Evolutionary conservation across 2,797 vertebrate species (phyloP).

Genomic region (Emydoidea blandingii): DNA sequence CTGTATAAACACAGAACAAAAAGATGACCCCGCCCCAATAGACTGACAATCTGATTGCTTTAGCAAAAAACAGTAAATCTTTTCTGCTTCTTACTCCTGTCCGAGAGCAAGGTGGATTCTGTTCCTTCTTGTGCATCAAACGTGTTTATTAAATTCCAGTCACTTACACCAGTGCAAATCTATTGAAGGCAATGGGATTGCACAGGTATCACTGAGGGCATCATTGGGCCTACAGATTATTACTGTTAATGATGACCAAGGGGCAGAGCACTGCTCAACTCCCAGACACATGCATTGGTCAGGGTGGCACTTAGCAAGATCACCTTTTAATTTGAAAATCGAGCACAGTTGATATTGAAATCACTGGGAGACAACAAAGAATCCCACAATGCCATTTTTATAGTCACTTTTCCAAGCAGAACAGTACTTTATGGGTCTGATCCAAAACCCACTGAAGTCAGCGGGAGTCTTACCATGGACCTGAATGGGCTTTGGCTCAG

Average conservation of each 20-base stretch:
- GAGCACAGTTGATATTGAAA: background rate
- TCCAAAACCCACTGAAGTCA: constrained; percentile 35
- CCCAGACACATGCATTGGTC: constrained; percentile 46
- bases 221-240: constrained; percentile 42
- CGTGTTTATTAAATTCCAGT: constrained; percentile 27
- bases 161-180: background rate
- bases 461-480: constrained; percentile 43
- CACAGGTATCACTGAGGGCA: constrained; percentile 53
- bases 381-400: background rate
- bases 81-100: background rate
- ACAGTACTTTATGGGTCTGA: constrained; percentile 9
- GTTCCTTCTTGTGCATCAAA: background rate
- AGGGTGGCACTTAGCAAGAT: constrained; percentile 38
- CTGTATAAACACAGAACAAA: too few species aligned
- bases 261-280: background rate
- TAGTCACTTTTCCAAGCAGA: background rate
- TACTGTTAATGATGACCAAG: constrained; percentile 40
- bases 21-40: too few species aligned
- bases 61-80: background rate
- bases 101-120: background rate
- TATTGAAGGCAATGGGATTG: background rate
- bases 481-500: constrained; percentile 46
- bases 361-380: constrained; percentile 27
- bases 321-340: constrained; percentile 12
- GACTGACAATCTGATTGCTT: background rate